Evolutionary conservation across 1,140 invertebrate species (phyloP), one percentile per base, ranked within the genome.

Genomic region (Drosophila quadrilineata): DNA sequence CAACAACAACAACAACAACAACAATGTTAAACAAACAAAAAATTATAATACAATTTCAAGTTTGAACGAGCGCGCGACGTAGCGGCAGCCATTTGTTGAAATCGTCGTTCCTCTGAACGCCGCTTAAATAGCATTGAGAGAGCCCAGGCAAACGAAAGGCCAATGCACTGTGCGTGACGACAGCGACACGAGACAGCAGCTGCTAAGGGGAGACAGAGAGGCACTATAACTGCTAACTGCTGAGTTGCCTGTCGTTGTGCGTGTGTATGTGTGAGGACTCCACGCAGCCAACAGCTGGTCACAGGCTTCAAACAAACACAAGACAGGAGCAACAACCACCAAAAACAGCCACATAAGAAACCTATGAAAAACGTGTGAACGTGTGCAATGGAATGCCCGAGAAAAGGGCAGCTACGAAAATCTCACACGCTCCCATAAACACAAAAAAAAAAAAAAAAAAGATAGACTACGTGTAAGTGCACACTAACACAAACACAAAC

Each of bases 111-210:
- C 57, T 58, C 33, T 46, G 56, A 75, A 67, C 72, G 59, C 52
- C 80, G 74, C 71, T 84, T 75, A 77, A 82, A 77, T 71, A 84
- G 77, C 77, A 84, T 84, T 84, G 79, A 84, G n/a, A n/a, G 73
- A 65, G 79, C 48, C 63, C 73, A 60, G 64, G 59, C 71, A 50
- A 66, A 28, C 70, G 73, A 84, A 70, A 84, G 77, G 77, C 77
- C 77, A 84, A 85, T 84, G 77, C 79, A 84, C 77, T 84, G 62
- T 46, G 52, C 33, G 49, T 74, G 62, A 70, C 49, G 63, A 71
- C 33, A 62, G 49, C 54, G 49, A 54, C 45, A 69, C 31, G 28
- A 65, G 45, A 66, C 50, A 53, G 41, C 31, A 22, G 48, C 24
- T 4, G 17, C 28, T 38, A 46, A 40, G 54, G 6, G 12, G 35